Conservation (phyloP, 1,140 invertebrate species). For the Solen grandis region DNA sequence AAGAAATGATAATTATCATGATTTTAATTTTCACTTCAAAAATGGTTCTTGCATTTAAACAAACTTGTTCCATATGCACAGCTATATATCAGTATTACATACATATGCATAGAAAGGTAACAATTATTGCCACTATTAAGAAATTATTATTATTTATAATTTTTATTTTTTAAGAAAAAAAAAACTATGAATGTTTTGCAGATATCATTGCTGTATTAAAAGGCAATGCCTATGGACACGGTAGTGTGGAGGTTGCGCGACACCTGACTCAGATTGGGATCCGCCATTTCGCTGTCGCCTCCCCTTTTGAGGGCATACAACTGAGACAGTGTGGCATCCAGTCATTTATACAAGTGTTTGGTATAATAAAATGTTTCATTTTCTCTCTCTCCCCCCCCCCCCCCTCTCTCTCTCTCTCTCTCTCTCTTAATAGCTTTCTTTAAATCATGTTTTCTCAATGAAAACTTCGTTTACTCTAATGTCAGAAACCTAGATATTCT, state of each 20-base stretch:
- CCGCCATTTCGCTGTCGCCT: constrained; percentile 63
- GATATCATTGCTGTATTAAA: constrained; percentile 68
- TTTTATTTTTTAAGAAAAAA: no score
- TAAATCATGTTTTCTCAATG: not conserved
- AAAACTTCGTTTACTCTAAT: not conserved
- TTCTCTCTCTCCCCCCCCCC: no score
- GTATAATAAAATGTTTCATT: no score
- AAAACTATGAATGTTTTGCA: constrained; percentile 32
- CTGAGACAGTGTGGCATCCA: constrained; percentile 54
- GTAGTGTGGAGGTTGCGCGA: constrained; percentile 54
- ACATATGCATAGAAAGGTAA: no score
- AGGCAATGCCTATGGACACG: constrained; percentile 70
- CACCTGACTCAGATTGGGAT: constrained; percentile 51
- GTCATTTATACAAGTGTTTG: constrained; percentile 60
- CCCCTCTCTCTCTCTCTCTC: no score
- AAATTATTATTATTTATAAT: no score
- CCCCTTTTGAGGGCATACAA: constrained; percentile 55
- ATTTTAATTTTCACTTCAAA: no score
- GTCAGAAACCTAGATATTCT: not conserved
- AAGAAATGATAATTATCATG: no score
- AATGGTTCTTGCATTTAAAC: no score
- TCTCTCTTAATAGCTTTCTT: not conserved
- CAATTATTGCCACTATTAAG: no score
- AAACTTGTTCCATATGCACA: no score
- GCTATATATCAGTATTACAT: no score